Base-by-base conservation (phyloP, 1,140 invertebrate species). In the Solen grandis region DNA sequence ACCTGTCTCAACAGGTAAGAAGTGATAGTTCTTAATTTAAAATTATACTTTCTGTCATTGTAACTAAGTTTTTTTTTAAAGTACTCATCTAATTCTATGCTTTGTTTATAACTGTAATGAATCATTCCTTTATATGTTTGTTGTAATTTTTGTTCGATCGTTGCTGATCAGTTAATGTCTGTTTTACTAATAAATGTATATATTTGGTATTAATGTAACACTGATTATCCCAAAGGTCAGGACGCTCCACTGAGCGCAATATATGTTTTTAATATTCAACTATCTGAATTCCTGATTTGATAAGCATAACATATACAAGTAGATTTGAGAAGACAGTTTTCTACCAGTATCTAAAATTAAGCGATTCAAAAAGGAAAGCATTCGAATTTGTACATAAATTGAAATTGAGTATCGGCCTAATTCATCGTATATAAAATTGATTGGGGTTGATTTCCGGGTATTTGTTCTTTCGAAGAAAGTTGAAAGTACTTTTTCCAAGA, bases 231-330 rank as follows among this genome's bases (percentile, higher is more conserved):
- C 55, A 74, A 41, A 74, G 36, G 31, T 74, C 55, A 25, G 38
- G 55, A 35, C 31, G 27, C n/a, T n/a, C n/a, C n/a, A 62, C 29
- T 35, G 2, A 29, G 16, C 50, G 16, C n/a, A 62, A 38, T 41
- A 60, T 74, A 46, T 74, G n/a, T 72, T 72, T 57, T 14, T 74
- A 60, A 60, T 74, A 8, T 29, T 54, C 16, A 54, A 27, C 66
- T 50, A 69, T 31, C 55, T 69, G 35, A 10, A 69, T 16, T 69
- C 27, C 29, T 13, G n/a, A 35, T 69, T 69, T 5, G 46, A n/a
- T 27, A 27, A 33, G 14, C 35, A 31, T 33, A 52, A 10, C n/a
- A 69, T 54, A 31, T 50, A 69, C 8, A 27, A 54, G 35, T 69
- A 69, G 16, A 69, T 29, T 54, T 69, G 41, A 16, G 29, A 33